Base-by-base conservation (phyloP, 2,888 invertebrate species). In the Melanostoma scalare region DNA sequence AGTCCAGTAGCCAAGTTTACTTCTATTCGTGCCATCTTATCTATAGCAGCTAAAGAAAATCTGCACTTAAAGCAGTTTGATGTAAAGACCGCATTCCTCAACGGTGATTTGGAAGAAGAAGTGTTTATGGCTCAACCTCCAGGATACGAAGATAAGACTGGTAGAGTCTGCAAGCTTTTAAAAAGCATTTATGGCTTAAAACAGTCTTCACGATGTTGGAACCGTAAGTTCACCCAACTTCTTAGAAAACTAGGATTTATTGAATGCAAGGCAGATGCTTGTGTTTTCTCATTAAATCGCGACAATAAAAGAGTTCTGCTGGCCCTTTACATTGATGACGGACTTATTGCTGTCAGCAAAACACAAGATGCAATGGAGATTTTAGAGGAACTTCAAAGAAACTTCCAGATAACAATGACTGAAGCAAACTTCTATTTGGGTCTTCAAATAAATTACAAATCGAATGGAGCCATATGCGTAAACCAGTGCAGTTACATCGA, bases 241-340 rank as follows among this genome's bases (percentile, higher is more conserved):
- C 38, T 87, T 9, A 4, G 42, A 31, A 81, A 68, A 30, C 78
- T 86, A 61, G 74, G 74, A 30, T 79, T 87, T n/a, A 68, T 72
- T 35, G 56, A 79, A 46, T 85, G 77, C 52, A 55, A 81, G n/a
- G 74, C 77, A 10, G 88, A 88, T 67, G n/a, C n/a, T n/a, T n/a
- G n/a, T n/a, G 20, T 88, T 36, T 87, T 79, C 65, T 44, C 69
- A 30, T 48, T 65, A 6, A 52, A 69, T 46, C 31, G 35, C 6
- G 10, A 30, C 6, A 10, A 30, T 10, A 61, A 61, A 6, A 42
- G 9, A 44, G 36, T 82, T 9, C 65, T 87, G 3, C 30, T 87
- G 1, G 86, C 84, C 3, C 69, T 87, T n/a, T 87, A 85, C 75
- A 86, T 87, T 35, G 87, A 87, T 56, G 86, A 86, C 63, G 85